Evolutionary conservation across 2,113 vertebrate species (phyloP).

Genomic region (Rhabdomys dilectus): DNA sequence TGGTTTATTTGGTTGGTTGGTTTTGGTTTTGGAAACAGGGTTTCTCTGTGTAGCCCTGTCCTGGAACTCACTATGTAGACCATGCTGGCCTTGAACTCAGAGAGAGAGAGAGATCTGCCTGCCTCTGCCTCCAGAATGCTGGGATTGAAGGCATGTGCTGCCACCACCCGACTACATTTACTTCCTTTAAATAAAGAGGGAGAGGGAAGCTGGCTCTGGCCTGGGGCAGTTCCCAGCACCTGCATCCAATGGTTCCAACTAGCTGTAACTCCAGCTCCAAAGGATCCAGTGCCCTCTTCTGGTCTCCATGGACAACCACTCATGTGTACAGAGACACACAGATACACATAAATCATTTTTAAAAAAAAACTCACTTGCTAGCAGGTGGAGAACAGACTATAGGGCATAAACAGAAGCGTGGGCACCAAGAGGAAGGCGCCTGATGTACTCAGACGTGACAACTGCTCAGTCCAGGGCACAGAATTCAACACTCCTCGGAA

Average conservation of each 20-base stretch:
- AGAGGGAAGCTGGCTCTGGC: neutral
- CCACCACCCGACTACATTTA: neutral
- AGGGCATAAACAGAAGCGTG: neutral
- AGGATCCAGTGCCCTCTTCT: neutral
- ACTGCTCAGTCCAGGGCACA: neutral
- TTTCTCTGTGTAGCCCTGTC: neutral
- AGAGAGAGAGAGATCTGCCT: neutral
- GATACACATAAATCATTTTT: neutral
- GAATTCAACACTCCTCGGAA: neutral
- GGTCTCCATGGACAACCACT: neutral
- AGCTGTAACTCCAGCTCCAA: neutral
- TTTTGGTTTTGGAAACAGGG: neutral
- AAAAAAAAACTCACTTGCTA: neutral
- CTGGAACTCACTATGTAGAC: neutral
- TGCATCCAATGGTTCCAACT: neutral
- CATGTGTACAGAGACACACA: neutral
- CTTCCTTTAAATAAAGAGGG: neutral
- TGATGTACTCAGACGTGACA: neutral
- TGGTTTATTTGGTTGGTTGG: neutral
- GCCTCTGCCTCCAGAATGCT: neutral
- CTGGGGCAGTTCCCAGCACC: neutral
- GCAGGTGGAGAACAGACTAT: neutral
- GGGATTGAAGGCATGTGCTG: too few relatives aligned
- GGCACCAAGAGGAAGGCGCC: too few relatives aligned
- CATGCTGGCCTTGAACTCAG: neutral